Percentiles rank a stretch among this genome's conserved stretches.
These are phyloP conservation scores for Gobiocypris rarus DNA, from an alignment of 2,113 vertebrate species.

Conservation along the genomic window DNA sequence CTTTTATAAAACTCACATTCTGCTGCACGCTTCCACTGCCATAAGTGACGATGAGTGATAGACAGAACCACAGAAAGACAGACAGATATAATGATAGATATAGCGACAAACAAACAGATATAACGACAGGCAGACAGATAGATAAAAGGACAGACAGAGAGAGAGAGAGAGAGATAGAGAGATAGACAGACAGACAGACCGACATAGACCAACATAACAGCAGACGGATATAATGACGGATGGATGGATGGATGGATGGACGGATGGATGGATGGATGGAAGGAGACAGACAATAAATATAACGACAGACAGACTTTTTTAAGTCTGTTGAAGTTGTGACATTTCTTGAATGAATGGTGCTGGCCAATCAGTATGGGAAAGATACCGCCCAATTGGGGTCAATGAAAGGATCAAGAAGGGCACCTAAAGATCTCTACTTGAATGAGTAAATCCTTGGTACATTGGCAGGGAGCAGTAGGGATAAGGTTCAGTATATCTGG, in stretches of 20 bases:
- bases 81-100: not conserved
- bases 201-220: too few relatives aligned
- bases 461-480: not conserved
- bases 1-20: constrained; percentile 20
- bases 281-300: too few relatives aligned
- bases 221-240: too few relatives aligned
- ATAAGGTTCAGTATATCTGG: not conserved
- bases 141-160: too few relatives aligned
- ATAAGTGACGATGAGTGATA: not conserved
- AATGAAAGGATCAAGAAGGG: not conserved
- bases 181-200: too few relatives aligned
- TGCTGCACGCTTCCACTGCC: not conserved
- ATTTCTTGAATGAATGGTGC: not conserved
- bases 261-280: too few relatives aligned
- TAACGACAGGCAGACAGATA: too few relatives aligned
- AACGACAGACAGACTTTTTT: not conserved
- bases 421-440: not conserved
- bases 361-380: constrained; percentile 7
- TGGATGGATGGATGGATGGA: too few relatives aligned
- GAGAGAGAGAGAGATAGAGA: too few relatives aligned
- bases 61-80: not conserved
- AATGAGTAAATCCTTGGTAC: constrained; percentile 5
- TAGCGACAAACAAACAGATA: too few relatives aligned
- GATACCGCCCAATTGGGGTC: not conserved
- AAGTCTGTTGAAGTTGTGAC: not conserved